These are phyloP conservation scores for Hirtodrosophila histrioides DNA, from an alignment of 2,888 invertebrate species.

Conservation along the genomic window DNA sequence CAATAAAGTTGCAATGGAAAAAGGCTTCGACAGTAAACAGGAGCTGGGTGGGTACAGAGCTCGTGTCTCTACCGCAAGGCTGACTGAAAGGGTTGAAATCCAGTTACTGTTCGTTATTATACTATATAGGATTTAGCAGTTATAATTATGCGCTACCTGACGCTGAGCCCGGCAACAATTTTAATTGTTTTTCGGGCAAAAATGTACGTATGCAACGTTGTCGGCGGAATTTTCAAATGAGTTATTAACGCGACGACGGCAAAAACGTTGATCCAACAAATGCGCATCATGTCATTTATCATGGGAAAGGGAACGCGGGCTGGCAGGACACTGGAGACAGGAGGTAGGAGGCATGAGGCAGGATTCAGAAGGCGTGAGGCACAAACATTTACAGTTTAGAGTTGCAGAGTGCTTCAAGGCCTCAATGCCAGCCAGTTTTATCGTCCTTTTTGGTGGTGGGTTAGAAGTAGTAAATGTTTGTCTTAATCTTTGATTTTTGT, in stretches of 20 bases:
- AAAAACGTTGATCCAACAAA: constrained; percentile 65
- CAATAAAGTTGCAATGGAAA: constrained; percentile 26
- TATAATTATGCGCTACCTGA: constrained; percentile 63
- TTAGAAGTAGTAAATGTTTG: constrained; percentile 82
- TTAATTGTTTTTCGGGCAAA: constrained; percentile 79
- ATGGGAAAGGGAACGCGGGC: constrained; percentile 34
- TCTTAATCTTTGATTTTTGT: constrained; percentile 85
- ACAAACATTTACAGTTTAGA: constrained; percentile 42
- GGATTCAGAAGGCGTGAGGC: constrained; percentile 26
- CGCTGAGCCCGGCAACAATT: constrained; percentile 62
- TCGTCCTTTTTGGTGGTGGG: constrained; percentile 34
- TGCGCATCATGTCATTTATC: constrained; percentile 81
- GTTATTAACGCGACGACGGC: constrained; percentile 79
- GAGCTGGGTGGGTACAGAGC: neutral
- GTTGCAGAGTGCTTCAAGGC: constrained; percentile 54
- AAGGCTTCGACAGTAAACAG: constrained; percentile 7
- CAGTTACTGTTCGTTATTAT: constrained; percentile 27
- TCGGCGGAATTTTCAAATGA: constrained; percentile 82
- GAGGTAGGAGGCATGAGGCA: too few relatives aligned
- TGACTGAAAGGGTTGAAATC: constrained; percentile 58
- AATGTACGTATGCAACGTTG: constrained; percentile 62
- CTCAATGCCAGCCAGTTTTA: constrained; percentile 33
- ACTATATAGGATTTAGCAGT: constrained; percentile 43
- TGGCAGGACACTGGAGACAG: neutral
- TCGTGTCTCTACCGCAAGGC: neutral